phyloP scores from a whole-genome alignment of 2,113 vertebrate species.

The Microtus oregoni region DNA sequence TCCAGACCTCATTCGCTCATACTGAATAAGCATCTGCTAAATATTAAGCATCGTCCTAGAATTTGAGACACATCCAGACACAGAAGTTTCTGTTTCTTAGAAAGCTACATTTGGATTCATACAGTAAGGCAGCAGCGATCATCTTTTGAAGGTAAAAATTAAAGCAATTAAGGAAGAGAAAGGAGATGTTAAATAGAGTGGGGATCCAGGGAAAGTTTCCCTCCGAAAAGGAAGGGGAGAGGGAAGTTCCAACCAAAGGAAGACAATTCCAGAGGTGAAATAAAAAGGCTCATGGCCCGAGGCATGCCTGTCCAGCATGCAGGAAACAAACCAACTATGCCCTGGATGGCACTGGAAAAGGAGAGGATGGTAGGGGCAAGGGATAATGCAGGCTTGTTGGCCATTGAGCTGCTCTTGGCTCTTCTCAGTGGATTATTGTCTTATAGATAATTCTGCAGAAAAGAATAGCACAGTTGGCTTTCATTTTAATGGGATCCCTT shows the following conservation, averaged over 20 bases:
- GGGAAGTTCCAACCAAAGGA: no score
- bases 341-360: no score
- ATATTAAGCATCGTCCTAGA: neutral
- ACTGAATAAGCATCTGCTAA: neutral
- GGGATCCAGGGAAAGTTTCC: neutral
- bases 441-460: neutral
- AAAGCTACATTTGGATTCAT: neutral
- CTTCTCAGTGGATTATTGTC: neutral
- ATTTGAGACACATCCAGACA: neutral
- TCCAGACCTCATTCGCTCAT: neutral
- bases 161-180: neutral
- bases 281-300: neutral
- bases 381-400: neutral
- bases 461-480: neutral
- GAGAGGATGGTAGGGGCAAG: neutral
- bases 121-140: neutral
- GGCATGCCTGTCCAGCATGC: accelerated
- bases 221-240: neutral
- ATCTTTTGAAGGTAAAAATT: neutral
- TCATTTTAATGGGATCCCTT: neutral
- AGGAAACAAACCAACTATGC: neutral
- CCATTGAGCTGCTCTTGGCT: neutral
- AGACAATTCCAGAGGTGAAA: neutral
- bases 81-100: neutral
- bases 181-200: neutral